A percentile compares a stretch with the other conserved stretches of the same genome.
Conservation (phyloP, 2,113 vertebrate genomes). For the Dicerorhinus sumatrensis region DNA sequence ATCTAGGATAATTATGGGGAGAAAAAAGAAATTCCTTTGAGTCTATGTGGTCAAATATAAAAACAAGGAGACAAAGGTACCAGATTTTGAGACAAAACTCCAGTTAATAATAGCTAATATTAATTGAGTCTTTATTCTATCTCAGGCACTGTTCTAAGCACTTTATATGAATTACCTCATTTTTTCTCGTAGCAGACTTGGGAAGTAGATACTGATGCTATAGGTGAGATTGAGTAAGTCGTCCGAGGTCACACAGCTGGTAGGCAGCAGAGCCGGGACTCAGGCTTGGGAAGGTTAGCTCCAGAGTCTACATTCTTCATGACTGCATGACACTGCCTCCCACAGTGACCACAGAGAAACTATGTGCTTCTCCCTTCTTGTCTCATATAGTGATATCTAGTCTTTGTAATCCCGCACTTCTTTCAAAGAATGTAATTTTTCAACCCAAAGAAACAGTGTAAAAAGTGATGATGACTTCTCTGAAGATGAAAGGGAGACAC, state of each 20-base stretch:
- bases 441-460: neutral
- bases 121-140: neutral
- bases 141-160: neutral
- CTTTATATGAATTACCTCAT: neutral
- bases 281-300: neutral
- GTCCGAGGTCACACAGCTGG: neutral
- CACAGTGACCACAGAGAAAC: neutral
- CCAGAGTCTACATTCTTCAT: neutral
- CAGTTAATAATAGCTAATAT: neutral
- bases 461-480: neutral
- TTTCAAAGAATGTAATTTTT: neutral
- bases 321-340: neutral
- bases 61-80: neutral
- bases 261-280: neutral
- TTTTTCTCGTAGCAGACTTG: neutral
- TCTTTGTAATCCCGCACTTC: neutral
- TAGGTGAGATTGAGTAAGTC: neutral
- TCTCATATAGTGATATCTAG: neutral
- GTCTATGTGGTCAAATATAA: neutral
- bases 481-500: neutral
- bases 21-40: neutral
- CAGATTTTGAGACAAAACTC: neutral
- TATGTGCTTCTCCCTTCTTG: neutral
- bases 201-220: neutral
- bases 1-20: neutral